phyloP scores from a whole-genome alignment of 2,888 invertebrate genomes.

The Cryptus armator region DNA sequence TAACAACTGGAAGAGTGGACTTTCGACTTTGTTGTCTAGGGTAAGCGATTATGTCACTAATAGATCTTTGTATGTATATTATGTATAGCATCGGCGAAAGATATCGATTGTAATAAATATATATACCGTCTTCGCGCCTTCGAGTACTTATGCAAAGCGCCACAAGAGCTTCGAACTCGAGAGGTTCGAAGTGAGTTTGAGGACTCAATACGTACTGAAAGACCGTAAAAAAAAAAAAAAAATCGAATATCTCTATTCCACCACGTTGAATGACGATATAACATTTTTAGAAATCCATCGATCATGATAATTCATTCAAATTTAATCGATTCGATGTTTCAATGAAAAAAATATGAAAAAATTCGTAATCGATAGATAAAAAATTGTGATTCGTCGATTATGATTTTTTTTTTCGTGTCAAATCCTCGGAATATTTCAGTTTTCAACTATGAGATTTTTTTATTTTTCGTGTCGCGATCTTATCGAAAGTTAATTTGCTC shows the following conservation, averaged over 20 bases:
- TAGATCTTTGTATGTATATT: constrained; percentile 26
- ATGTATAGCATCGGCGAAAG: constrained; percentile 22
- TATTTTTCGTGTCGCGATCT: not conserved
- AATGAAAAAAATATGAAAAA: not conserved
- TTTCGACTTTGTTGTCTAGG: constrained; percentile 82
- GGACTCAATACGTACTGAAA: not conserved
- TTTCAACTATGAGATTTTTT: not conserved
- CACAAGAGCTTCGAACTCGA: not conserved
- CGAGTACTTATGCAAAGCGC: not conserved
- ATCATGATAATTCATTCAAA: not conserved
- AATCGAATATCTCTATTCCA: too few species aligned
- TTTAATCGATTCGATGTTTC: not conserved
- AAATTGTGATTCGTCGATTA: too few species aligned
- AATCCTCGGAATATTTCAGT: not conserved
- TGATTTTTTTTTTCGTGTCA: not conserved
- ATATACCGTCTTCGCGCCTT: not conserved
- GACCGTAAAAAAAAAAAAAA: too few species aligned
- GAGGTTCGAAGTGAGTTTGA: not conserved
- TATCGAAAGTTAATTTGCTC: not conserved
- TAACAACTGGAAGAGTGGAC: constrained; percentile 84
- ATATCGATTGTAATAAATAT: not conserved
- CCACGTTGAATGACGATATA: too few species aligned
- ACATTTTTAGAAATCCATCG: not conserved
- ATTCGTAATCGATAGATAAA: too few species aligned
- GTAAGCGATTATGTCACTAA: constrained; percentile 76